Conservation (phyloP, 1,140 invertebrate genomes). For the Phthorimaea operculella region DNA sequence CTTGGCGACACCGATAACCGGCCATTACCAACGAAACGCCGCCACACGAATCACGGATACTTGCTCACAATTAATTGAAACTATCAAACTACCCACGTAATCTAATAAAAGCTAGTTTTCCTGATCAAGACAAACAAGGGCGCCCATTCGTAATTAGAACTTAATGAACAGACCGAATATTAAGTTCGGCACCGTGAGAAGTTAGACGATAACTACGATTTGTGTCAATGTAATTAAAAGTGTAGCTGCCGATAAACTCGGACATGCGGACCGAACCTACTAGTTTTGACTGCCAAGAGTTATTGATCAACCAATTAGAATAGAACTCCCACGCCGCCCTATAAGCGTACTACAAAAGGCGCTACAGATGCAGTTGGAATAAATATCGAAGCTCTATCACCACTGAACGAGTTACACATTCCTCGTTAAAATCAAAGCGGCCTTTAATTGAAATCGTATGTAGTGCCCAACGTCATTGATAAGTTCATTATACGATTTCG, state of each 20-base stretch:
- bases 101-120: constrained; percentile 66
- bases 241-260: constrained; percentile 58
- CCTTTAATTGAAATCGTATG: constrained; percentile 65
- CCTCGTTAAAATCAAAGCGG: constrained; percentile 50
- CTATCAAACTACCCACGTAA: constrained; percentile 66
- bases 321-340: constrained; percentile 21
- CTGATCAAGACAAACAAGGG: constrained; percentile 65
- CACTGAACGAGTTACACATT: constrained; percentile 43
- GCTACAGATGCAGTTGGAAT: not conserved
- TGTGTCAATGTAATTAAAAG: constrained; percentile 67
- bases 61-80: constrained; percentile 63
- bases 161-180: constrained; percentile 66
- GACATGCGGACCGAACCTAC: constrained; percentile 49
- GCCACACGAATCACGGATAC: constrained; percentile 41
- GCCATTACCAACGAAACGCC: constrained; percentile 56
- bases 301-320: constrained; percentile 38
- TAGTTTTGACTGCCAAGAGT: constrained; percentile 53
- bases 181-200: constrained; percentile 63
- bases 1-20: constrained; percentile 58
- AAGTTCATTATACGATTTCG: constrained; percentile 36
- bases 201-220: constrained; percentile 60
- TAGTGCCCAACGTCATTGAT: constrained; percentile 51
- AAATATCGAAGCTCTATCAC: constrained; percentile 22
- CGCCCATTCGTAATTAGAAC: constrained; percentile 65
- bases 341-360: not conserved